Percentiles rank a stretch among this genome's conserved stretches.
phyloP scores from a whole-genome alignment of 2,888 invertebrate species.

The Cryptocephalus moraei region DNA sequence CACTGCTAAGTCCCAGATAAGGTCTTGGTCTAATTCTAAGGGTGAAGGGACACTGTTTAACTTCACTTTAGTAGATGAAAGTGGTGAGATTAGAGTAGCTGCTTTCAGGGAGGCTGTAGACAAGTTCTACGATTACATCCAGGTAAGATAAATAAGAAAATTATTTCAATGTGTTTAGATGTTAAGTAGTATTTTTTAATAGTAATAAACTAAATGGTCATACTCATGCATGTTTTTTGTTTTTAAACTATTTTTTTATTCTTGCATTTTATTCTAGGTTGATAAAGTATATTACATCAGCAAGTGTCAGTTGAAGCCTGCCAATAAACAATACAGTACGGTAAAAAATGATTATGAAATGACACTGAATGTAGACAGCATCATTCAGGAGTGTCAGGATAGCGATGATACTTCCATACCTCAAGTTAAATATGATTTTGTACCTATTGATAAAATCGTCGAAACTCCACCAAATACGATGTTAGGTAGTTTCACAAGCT shows the following conservation, averaged over 20 bases:
- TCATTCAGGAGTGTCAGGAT: slow-evolving; percentile 31
- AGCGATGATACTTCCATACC: slow-evolving; percentile 56
- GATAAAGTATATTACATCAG: slow-evolving; percentile 83
- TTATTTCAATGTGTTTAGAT: neutral
- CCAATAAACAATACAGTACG: slow-evolving; percentile 79
- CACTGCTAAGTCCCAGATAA: slow-evolving; percentile 66
- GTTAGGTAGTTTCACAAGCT: slow-evolving; percentile 50
- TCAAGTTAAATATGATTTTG: slow-evolving; percentile 64
- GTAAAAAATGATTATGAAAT: slow-evolving; percentile 95
- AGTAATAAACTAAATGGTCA: no score
- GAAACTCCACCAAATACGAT: slow-evolving; percentile 54
- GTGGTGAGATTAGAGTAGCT: slow-evolving; percentile 87
- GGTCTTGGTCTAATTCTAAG: slow-evolving; percentile 83
- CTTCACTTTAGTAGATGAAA: slow-evolving; percentile 87
- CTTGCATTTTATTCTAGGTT: slow-evolving; percentile 27
- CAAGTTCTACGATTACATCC: slow-evolving; percentile 78
- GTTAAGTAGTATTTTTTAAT: neutral
- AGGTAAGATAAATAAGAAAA: slow-evolving; percentile 44
- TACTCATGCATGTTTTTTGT: no score
- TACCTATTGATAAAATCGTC: slow-evolving; percentile 63
- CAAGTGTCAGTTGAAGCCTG: slow-evolving; percentile 76
- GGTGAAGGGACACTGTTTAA: slow-evolving; percentile 93
- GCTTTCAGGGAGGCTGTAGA: slow-evolving; percentile 83
- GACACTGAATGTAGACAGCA: slow-evolving; percentile 62
- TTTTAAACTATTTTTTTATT: neutral